Conservation (phyloP, 2,113 vertebrate species). For the Mugil cephalus region DNA sequence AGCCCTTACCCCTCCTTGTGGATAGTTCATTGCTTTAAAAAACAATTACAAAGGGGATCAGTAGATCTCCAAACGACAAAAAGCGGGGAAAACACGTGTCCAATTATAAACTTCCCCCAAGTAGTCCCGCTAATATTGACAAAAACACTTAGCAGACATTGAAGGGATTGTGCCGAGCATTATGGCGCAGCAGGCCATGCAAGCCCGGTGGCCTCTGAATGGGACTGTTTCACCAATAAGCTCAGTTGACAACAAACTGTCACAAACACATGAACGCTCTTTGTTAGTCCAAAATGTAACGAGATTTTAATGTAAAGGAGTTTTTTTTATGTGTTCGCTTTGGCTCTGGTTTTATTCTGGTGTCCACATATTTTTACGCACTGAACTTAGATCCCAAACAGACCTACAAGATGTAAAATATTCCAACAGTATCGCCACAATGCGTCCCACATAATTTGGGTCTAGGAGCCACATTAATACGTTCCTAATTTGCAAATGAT, state of each 20-base stretch:
- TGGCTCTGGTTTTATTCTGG: constrained; percentile 9
- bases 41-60: constrained; percentile 72
- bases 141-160: constrained; percentile 49
- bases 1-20: constrained; percentile 70
- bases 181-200: constrained; percentile 56
- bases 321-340: background rate
- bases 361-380: constrained; percentile 34
- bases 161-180: constrained; percentile 39
- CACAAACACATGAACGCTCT: constrained; percentile 72
- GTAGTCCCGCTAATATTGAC: constrained; percentile 79
- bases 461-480: constrained; percentile 62
- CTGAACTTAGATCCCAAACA: constrained; percentile 28
- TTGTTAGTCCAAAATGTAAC: constrained; percentile 25
- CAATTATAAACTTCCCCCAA: constrained; percentile 81
- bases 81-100: constrained; percentile 75
- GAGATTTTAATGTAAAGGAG: constrained; percentile 13
- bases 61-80: constrained; percentile 72
- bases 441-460: constrained; percentile 46
- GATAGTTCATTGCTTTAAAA: constrained; percentile 74
- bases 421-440: constrained; percentile 37
- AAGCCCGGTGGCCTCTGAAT: constrained; percentile 64
- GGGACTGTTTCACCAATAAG: constrained; percentile 55
- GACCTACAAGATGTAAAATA: constrained; percentile 17
- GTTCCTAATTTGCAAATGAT: constrained; percentile 62
- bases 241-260: constrained; percentile 72